Conservation (phyloP, 1,140 invertebrate species). For the Orchesella cincta region DNA sequence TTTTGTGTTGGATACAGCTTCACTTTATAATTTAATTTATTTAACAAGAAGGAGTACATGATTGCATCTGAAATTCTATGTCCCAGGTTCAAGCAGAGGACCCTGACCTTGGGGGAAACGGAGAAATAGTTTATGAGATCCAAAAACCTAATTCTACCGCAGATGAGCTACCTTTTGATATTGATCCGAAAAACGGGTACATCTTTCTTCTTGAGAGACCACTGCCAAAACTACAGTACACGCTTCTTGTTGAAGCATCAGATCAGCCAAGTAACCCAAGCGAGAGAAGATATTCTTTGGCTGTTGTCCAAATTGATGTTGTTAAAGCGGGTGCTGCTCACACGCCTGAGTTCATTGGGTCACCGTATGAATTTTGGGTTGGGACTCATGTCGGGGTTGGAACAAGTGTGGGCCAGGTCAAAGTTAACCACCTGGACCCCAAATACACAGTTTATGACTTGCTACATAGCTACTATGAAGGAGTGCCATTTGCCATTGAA, state of each 20-base stretch:
- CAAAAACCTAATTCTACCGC: conserved; percentile 69
- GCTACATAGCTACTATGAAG: conserved; percentile 76
- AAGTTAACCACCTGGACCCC: conserved; percentile 70
- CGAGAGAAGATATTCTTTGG: conserved; percentile 74
- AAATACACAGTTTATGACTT: conserved; percentile 73
- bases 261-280: conserved; percentile 75
- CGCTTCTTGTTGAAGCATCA: conserved; percentile 76
- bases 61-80: not conserved
- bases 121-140: conserved; percentile 73
- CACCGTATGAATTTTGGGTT: conserved; percentile 88
- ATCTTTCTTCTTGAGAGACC: conserved; percentile 70
- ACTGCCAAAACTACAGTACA: conserved; percentile 68
- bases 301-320: conserved; percentile 71
- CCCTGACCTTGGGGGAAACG: conserved; percentile 77
- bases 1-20: no score
- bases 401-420: conserved; percentile 81
- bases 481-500: conserved; percentile 86
- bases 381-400: conserved; percentile 77
- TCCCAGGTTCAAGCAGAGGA: conserved; percentile 70
- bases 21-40: no score
- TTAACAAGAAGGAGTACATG: no score
- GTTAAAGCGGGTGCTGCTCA: conserved; percentile 43
- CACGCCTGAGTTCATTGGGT: conserved; percentile 77
- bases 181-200: conserved; percentile 71
- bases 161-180: conserved; percentile 65